These are phyloP conservation scores for Amphipyra berbera DNA, from an alignment of 2,888 invertebrate species.

Conservation along the genomic window DNA sequence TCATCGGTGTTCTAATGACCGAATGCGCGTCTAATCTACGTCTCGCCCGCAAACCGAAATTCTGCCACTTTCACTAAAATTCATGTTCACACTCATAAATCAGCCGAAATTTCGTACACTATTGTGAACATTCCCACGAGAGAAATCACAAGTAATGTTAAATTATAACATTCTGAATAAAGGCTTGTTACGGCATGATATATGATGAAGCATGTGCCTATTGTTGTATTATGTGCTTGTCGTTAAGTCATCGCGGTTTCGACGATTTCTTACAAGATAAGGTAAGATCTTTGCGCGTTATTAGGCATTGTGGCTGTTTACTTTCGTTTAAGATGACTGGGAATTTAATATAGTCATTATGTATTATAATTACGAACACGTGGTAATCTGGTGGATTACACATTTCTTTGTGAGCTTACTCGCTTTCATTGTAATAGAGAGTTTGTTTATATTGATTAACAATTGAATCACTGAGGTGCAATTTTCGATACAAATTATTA, in stretches of 20 bases:
- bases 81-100: constrained; percentile 48
- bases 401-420: constrained; percentile 14
- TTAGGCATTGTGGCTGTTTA: constrained; percentile 59
- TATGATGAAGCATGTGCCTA: constrained; percentile 40
- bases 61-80: constrained; percentile 44
- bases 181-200: constrained; percentile 45
- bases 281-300: constrained; percentile 30
- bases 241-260: constrained; percentile 44
- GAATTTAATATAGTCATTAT: constrained; percentile 51
- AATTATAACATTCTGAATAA: constrained; percentile 33
- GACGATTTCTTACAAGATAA: constrained; percentile 52
- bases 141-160: constrained; percentile 56
- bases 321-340: constrained; percentile 56
- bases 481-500: too few relatives aligned
- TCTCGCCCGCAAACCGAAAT: constrained; percentile 6
- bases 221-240: constrained; percentile 49
- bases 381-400: constrained; percentile 39
- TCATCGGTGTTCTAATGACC: constrained; percentile 1
- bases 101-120: constrained; percentile 38
- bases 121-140: constrained; percentile 52
- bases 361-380: constrained; percentile 42
- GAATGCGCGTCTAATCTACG: background rate
- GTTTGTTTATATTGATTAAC: too few relatives aligned
- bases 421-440: constrained; percentile 24
- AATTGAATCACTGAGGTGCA: too few relatives aligned